Percentiles rank a stretch among this genome's conserved stretches.
These are phyloP conservation scores for Seira musarum DNA, from an alignment of 2,888 invertebrate species.

Conservation along the genomic window DNA sequence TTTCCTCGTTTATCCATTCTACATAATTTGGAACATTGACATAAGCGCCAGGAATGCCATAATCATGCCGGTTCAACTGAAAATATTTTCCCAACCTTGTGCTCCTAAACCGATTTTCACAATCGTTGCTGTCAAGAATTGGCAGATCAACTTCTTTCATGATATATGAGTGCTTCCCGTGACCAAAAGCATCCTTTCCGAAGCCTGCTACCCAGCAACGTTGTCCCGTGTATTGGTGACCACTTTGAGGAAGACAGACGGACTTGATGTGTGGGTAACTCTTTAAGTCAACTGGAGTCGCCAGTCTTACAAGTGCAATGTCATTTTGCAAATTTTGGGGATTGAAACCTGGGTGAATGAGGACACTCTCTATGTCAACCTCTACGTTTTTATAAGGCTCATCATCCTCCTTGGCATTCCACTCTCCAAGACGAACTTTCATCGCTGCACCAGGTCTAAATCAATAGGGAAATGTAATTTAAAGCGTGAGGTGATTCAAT, in stretches of 20 bases:
- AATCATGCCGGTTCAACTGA: constrained; percentile 76
- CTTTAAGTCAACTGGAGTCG: constrained; percentile 72
- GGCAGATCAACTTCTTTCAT: constrained; percentile 85
- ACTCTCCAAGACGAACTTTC: constrained; percentile 83
- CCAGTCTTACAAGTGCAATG: constrained; percentile 84
- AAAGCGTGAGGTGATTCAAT: neutral
- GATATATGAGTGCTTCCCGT: constrained; percentile 77
- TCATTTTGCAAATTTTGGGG: constrained; percentile 84
- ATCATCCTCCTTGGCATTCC: constrained; percentile 79
- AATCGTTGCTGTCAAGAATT: constrained; percentile 78
- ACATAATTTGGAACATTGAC: constrained; percentile 81
- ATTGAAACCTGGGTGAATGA: constrained; percentile 80
- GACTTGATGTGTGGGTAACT: constrained; percentile 73
- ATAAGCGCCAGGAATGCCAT: constrained; percentile 84
- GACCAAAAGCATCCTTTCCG: constrained; percentile 82
- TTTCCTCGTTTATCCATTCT: constrained; percentile 76
- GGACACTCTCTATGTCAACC: constrained; percentile 76
- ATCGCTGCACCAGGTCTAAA: constrained; percentile 71
- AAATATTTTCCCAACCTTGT: constrained; percentile 80
- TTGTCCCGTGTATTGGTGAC: constrained; percentile 72
- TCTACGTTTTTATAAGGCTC: constrained; percentile 81
- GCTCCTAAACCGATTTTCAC: constrained; percentile 78
- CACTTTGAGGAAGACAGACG: constrained; percentile 74
- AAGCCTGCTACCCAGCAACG: constrained; percentile 81
- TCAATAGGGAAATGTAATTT: neutral